A percentile compares a stretch with the other conserved stretches of the same genome.
These are phyloP conservation scores for Cladorhizidae sp. DNA, from an alignment of 37 sponge, comb jelly and placozoan genomes.

Conservation along the genomic window DNA sequence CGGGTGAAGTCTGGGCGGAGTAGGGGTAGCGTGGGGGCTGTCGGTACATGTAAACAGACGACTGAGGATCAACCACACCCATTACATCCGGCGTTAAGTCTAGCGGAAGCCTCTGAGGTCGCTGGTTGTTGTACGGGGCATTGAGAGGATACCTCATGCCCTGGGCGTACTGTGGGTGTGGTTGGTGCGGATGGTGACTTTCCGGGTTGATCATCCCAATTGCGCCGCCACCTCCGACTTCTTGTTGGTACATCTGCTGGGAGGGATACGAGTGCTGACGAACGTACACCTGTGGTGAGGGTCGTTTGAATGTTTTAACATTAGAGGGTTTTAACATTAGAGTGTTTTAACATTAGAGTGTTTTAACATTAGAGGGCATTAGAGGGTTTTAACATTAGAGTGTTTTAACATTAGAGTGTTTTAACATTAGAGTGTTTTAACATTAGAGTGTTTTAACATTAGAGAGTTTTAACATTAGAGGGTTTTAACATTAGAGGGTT, in stretches of 20 bases:
- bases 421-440: too few relatives aligned
- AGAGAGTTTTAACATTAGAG: too few relatives aligned
- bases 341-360: not conserved
- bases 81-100: not conserved
- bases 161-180: slow-evolving; percentile 11
- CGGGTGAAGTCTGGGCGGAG: slow-evolving; percentile 35
- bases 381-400: not conserved
- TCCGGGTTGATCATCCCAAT: not conserved
- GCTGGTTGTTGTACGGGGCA: slow-evolving; percentile 8
- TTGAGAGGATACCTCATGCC: not conserved
- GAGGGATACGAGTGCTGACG: not conserved
- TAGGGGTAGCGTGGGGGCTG: slow-evolving; percentile 43
- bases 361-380: not conserved
- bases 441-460: too few relatives aligned
- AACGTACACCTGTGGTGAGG: not conserved
- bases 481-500: too few relatives aligned
- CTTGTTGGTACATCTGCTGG: not conserved
- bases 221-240: not conserved
- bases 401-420: not conserved
- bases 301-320: not conserved
- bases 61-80: slow-evolving; percentile 6
- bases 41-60: slow-evolving; percentile 20
- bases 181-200: not conserved
- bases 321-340: not conserved
- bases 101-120: slow-evolving; percentile 45